Base-by-base conservation (phyloP, 2,113 vertebrate species). In the Clarias macrocephalus region DNA sequence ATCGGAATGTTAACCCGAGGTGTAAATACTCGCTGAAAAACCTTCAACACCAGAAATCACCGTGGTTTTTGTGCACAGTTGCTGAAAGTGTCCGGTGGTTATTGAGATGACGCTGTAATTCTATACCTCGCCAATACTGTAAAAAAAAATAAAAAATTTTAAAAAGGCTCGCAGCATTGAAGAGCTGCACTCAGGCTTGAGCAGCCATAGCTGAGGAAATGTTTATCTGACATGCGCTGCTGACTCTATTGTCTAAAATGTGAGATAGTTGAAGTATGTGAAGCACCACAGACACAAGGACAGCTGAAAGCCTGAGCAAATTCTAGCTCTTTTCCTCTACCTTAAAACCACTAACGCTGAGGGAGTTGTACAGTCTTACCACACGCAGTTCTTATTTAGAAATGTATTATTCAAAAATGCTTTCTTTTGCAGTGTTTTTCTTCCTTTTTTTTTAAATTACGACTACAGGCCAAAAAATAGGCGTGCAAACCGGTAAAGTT, bases 191-290 rank as follows among this genome's bases (percentile, higher is more conserved):
- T 65, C 13, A 33, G n/a, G 25, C 30, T 60, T 1, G 25, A 25
- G 8, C 18, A 23, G 73, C 23, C 42, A 65, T 9, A 21, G 83
- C 52, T 21, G 52, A 77, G 73, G 42, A 66, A 37, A 37, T 79
- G 82, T 84, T 73, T 79, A 63, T 65, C 66, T 87, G 84, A 77
- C 59, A 28, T 62, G 57, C 84, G 65, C 25, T 18, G 2, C 75
- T 25, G 42, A 85, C 19, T 52, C 84, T 63, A 15, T 60, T 63
- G 70, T 76, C 42, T 75, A 42, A 52, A 81, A 65, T 68, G 81
- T n/a, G 81, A 65, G 63, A 56, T 63, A 76, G 54, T 33, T n/a
- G 21, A 33, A 19, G 80, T 52, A 59, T 75, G 86, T 62, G 60
- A 66, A 77, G 62, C 12, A 66, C 28, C 81, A 33, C 57, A 56